These are phyloP conservation scores for Mythimna pallens DNA, from an alignment of 2,888 invertebrate species.

Conservation along the genomic window DNA sequence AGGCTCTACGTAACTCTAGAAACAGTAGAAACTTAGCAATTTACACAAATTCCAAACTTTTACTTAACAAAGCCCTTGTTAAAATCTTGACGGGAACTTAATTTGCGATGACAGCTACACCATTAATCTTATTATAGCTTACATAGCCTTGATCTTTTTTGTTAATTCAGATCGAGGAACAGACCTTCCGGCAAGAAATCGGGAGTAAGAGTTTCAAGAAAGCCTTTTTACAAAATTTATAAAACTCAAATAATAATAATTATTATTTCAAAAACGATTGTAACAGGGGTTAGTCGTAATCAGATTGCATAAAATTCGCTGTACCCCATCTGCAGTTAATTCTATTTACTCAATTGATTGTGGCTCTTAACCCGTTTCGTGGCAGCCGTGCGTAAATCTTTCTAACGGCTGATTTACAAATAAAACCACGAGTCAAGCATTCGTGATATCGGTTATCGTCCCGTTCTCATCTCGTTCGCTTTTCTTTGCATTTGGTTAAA, in stretches of 20 bases:
- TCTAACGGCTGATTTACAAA: constrained; percentile 82
- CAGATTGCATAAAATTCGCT: constrained; percentile 68
- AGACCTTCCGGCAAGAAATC: constrained; percentile 66
- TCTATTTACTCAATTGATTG: constrained; percentile 81
- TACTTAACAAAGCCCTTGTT: constrained; percentile 82
- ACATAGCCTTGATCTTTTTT: constrained; percentile 71
- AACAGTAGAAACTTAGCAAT: constrained; percentile 78
- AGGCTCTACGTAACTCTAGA: constrained; percentile 8
- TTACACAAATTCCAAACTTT: constrained; percentile 82
- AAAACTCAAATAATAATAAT: constrained; percentile 29
- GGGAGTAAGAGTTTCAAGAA: constrained; percentile 62
- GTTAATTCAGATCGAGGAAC: constrained; percentile 56
- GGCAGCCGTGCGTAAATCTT: constrained; percentile 82
- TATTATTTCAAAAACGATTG: constrained; percentile 50
- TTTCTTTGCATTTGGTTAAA: constrained; percentile 83
- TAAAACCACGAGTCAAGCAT: constrained; percentile 79
- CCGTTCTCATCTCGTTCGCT: constrained; percentile 77
- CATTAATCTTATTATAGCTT: constrained; percentile 84
- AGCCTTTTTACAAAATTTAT: neutral
- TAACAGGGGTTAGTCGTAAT: constrained; percentile 54
- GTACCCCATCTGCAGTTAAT: constrained; percentile 75
- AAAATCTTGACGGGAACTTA: constrained; percentile 85
- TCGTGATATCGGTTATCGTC: constrained; percentile 82
- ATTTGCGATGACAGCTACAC: constrained; percentile 84
- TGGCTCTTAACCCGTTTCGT: constrained; percentile 78